Percentiles rank a stretch among this genome's conserved stretches.
Evolutionary conservation across 2,797 vertebrate genomes (phyloP).

Genomic region (Trachurus trachurus): DNA sequence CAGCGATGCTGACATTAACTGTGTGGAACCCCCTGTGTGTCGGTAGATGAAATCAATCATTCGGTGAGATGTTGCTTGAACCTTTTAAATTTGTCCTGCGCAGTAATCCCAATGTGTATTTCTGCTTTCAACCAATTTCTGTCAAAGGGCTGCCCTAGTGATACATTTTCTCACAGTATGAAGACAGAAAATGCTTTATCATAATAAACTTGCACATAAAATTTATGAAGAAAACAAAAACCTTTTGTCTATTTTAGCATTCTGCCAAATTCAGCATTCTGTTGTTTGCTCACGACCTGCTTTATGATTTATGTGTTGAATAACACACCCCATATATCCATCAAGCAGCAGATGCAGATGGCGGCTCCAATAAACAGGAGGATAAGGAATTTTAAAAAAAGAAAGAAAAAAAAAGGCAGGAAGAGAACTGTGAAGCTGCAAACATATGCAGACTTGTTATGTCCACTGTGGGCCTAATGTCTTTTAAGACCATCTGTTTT

Average conservation of each 20-base stretch:
- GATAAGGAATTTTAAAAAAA: constrained; percentile 55
- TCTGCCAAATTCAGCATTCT: constrained; percentile 56
- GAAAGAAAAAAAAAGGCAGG: not conserved
- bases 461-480: constrained; percentile 77
- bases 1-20: constrained; percentile 44
- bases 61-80: constrained; percentile 52
- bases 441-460: constrained; percentile 79
- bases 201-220: constrained; percentile 65
- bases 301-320: constrained; percentile 69
- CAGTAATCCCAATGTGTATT: constrained; percentile 57
- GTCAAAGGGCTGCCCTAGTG: constrained; percentile 53
- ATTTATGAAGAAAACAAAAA: constrained; percentile 62
- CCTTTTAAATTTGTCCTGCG: constrained; percentile 48
- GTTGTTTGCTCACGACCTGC: constrained; percentile 39
- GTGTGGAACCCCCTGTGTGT: constrained; percentile 37
- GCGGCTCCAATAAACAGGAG: constrained; percentile 69
- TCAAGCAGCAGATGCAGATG: constrained; percentile 76
- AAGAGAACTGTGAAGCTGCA: constrained; percentile 57
- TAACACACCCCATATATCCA: constrained; percentile 60
- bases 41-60: constrained; percentile 55
- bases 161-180: constrained; percentile 47
- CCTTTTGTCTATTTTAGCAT: constrained; percentile 65
- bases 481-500: constrained; percentile 84
- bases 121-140: constrained; percentile 67
- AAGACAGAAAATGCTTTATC: constrained; percentile 64